phyloP scores from a whole-genome alignment of 2,797 vertebrate genomes.

The Tadarida brasiliensis region DNA sequence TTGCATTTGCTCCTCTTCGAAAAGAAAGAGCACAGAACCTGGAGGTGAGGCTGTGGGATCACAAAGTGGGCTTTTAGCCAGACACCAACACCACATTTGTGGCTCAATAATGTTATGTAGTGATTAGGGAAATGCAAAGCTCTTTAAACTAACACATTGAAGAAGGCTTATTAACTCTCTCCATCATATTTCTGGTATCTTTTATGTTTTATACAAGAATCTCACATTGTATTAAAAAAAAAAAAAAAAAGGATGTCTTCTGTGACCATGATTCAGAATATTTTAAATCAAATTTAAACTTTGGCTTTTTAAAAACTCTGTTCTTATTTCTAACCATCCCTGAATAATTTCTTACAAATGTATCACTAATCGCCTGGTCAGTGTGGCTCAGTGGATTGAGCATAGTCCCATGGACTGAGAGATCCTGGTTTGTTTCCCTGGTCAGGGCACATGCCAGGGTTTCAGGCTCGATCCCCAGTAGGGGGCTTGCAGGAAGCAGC shows the following conservation, averaged over 20 bases:
- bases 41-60: conserved; percentile 87
- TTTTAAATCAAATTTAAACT: conserved; percentile 54
- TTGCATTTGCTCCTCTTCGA: conserved; percentile 91
- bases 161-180: conserved; percentile 77
- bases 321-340: neutral
- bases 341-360: conserved; percentile 14
- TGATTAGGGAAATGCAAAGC: conserved; percentile 74
- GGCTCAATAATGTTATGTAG: conserved; percentile 77
- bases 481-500: no score
- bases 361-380: neutral
- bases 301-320: neutral
- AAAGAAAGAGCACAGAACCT: conserved; percentile 91
- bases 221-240: no score
- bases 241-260: no score
- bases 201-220: conserved; percentile 5
- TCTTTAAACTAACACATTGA: conserved; percentile 75
- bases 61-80: conserved; percentile 2
- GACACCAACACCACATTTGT: conserved; percentile 68
- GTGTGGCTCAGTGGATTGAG: no score
- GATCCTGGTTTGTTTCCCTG: no score
- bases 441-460: no score
- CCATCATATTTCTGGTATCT: conserved; percentile 19
- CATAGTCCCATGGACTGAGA: no score
- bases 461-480: no score
- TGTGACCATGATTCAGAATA: conserved; percentile 47